Evolutionary conservation across 2,113 vertebrate genomes (phyloP).

Genomic region (Oenanthe oenanthe): DNA sequence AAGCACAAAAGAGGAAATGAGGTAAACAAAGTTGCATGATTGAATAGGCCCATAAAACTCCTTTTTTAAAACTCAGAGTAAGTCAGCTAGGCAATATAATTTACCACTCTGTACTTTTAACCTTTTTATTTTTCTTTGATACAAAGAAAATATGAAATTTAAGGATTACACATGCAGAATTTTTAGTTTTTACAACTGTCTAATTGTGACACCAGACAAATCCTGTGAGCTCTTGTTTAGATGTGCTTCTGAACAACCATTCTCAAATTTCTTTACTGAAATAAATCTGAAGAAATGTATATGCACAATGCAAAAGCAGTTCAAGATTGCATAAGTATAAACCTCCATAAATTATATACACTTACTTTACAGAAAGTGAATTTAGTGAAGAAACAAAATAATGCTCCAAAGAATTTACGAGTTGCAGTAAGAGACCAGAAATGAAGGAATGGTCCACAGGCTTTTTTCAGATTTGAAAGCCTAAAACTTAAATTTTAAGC

Average conservation of each 20-base stretch:
- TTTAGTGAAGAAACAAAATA: not conserved
- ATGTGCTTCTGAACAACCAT: not conserved
- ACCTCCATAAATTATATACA: not conserved
- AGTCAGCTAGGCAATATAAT: not conserved
- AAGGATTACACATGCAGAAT: not conserved
- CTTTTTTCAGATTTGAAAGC: not conserved
- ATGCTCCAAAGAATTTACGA: not conserved
- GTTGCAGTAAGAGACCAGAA: not conserved
- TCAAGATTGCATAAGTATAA: not conserved
- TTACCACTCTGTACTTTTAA: not conserved
- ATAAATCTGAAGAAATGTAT: not conserved
- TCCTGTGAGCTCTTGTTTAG: not conserved
- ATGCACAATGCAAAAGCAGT: not conserved
- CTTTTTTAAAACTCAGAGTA: not conserved
- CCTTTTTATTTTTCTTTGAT: not conserved
- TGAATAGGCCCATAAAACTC: not conserved
- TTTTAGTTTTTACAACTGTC: not conserved
- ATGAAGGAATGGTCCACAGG: not conserved
- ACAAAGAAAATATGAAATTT: not conserved
- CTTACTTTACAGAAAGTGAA: not conserved
- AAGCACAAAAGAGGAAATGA: not conserved
- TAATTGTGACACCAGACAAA: not conserved
- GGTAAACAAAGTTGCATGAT: not conserved
- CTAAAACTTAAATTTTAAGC: not conserved
- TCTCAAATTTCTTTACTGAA: not conserved